Evolutionary conservation across 2,797 vertebrate genomes (phyloP), one percentile per base, ranked within the genome.

Genomic region (Chelonia mydas): DNA sequence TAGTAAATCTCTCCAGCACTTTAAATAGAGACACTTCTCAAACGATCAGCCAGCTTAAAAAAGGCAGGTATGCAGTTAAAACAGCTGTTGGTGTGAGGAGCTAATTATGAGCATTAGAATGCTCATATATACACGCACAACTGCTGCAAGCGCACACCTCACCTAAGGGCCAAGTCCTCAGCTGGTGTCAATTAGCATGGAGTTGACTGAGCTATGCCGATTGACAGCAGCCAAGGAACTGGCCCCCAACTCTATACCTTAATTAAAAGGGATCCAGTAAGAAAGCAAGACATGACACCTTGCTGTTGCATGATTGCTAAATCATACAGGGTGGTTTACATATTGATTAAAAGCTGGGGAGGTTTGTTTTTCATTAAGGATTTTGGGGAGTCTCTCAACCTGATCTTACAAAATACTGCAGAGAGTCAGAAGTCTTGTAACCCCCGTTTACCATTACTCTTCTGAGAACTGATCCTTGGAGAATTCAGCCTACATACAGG

Each of bases 391-490:
- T 3, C 84, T 81, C 74, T 83, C 85, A 53, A 57, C 54, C 50
- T 86, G 41, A 33, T 1, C 76, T 59, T 47, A 78, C 37, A 77
- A 77, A 47, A 49, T 77, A 77, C 45, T 47, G 47, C 15, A 31
- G 23, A 21, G 72, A 27, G 23, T 45, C 7, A 41, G 37, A 89
- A 84, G 47, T 1, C 3, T 45, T 28, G 3, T 15, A 76, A 47
- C 49, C 3, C 65, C 79, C 41, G 16, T 49, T 84, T 65, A 49
- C 76, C 28, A 4, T 11, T 11, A 37, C 45, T 59, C 59, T 92
- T 28, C 81, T 74, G 25, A 83, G 50, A 84, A 41, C 74, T 76
- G 84, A 84, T 76, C 53, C 93, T 88, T 84, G 82, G 53, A 84
- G 83, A 93, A 94, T 72, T 11, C 68, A 93, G 50, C 12, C 25